phyloP scores from a whole-genome alignment of 2,113 vertebrate species.

The Apaloderma vittatum region DNA sequence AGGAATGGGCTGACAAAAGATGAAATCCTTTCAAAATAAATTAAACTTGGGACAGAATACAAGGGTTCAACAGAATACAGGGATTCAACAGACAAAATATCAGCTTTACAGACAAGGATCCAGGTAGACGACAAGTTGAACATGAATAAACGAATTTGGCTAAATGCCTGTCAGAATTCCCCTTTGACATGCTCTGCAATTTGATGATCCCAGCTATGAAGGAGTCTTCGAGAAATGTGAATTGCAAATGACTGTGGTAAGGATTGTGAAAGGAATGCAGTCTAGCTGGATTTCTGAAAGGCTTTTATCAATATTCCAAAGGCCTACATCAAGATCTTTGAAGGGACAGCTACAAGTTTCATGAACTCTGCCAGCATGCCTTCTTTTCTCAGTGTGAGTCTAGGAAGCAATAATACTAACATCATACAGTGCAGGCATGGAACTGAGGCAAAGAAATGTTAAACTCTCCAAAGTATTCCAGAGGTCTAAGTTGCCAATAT shows the following conservation, averaged over 20 bases:
- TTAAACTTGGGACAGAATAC: background rate
- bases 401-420: background rate
- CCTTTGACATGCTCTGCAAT: background rate
- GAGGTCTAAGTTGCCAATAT: background rate
- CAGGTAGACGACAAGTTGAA: background rate
- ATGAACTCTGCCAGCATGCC: background rate
- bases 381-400: background rate
- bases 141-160: background rate
- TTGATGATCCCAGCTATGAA: background rate
- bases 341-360: background rate
- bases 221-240: background rate
- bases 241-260: background rate
- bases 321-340: background rate
- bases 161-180: background rate
- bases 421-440: fast-evolving
- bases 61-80: background rate
- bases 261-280: background rate
- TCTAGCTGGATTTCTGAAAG: background rate
- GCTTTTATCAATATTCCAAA: background rate
- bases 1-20: background rate
- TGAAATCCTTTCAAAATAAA: background rate
- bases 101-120: background rate
- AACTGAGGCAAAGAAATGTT: background rate
- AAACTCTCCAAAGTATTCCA: background rate
- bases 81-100: background rate